A percentile compares a stretch with the other conserved stretches of the same genome.
These are phyloP conservation scores for Pachyuromys duprasi DNA, from an alignment of 2,797 vertebrate genomes.

Conservation along the genomic window DNA sequence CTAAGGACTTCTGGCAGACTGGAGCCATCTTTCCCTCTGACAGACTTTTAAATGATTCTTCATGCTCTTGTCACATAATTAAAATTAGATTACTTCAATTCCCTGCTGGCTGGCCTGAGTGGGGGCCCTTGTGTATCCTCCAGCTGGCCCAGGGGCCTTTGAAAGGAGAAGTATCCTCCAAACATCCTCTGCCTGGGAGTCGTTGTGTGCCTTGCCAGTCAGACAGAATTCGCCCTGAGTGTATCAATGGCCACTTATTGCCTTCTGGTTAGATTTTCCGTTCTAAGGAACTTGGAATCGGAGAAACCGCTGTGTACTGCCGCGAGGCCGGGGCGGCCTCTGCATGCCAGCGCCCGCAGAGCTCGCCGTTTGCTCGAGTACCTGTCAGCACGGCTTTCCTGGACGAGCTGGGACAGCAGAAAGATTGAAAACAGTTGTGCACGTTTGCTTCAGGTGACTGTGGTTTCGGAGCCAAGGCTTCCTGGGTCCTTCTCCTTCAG, in stretches of 20 bases:
- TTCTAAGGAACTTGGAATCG: constrained; percentile 76
- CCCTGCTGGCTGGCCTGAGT: constrained; percentile 86
- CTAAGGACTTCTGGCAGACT: constrained; percentile 88
- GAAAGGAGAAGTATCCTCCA: constrained; percentile 85
- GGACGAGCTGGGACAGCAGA: constrained; percentile 3
- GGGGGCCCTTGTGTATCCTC: constrained; percentile 85
- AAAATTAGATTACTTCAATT: constrained; percentile 90
- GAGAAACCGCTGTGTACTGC: constrained; percentile 73
- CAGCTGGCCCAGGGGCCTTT: constrained; percentile 86
- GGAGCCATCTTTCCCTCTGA: constrained; percentile 85
- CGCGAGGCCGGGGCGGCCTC: constrained; percentile 54
- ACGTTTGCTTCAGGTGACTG: neutral
- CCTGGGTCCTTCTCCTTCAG: constrained; percentile 12
- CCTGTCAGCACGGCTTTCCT: constrained; percentile 67
- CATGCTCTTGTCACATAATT: constrained; percentile 90
- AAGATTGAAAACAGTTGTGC: neutral
- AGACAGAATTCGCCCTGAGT: constrained; percentile 71
- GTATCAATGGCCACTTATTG: constrained; percentile 84
- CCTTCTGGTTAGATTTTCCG: constrained; percentile 78
- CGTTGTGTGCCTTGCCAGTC: constrained; percentile 83
- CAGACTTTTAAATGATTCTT: constrained; percentile 89
- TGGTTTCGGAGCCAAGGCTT: constrained; percentile 34
- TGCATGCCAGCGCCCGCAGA: constrained; percentile 68
- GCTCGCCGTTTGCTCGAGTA: constrained; percentile 66
- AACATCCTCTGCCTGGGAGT: constrained; percentile 81